These are phyloP conservation scores for Polyodon spathula DNA, from an alignment of 2,113 vertebrate genomes.

Conservation along the genomic window DNA sequence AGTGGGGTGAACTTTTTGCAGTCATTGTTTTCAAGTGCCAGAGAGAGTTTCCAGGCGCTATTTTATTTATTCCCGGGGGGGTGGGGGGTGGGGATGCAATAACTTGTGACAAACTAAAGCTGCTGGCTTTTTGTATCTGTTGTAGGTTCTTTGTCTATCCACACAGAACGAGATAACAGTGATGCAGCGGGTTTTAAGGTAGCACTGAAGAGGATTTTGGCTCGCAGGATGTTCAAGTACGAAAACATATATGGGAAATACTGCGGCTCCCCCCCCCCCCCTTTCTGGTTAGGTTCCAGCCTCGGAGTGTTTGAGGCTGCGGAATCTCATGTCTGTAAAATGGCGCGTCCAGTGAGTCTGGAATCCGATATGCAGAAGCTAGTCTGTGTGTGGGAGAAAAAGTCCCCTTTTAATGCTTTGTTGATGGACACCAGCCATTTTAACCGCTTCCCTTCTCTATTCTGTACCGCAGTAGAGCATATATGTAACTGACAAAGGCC, in stretches of 20 bases:
- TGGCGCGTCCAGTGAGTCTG: constrained; percentile 10
- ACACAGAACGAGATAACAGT: no score
- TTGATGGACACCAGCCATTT: background rate
- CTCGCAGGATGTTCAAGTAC: background rate
- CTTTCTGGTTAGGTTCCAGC: constrained; percentile 3
- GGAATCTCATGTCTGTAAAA: constrained; percentile 18
- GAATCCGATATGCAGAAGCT: constrained; percentile 4
- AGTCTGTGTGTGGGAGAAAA: constrained; percentile 1
- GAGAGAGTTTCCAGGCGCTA: no score
- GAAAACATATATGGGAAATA: background rate
- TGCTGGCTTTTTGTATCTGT: no score
- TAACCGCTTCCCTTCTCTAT: background rate
- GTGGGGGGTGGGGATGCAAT: no score
- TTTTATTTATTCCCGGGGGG: no score
- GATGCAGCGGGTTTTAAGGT: no score
- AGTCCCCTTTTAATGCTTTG: background rate
- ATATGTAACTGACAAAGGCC: background rate
- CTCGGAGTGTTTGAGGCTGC: constrained; percentile 9
- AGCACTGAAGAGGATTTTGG: background rate
- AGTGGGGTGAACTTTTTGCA: no score
- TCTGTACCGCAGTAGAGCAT: background rate
- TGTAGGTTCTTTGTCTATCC: no score
- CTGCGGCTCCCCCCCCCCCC: background rate
- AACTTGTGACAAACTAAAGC: no score
- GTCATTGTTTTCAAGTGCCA: no score